These are phyloP conservation scores for Hemaris fuciformis DNA, from an alignment of 2,888 invertebrate species.

Conservation along the genomic window DNA sequence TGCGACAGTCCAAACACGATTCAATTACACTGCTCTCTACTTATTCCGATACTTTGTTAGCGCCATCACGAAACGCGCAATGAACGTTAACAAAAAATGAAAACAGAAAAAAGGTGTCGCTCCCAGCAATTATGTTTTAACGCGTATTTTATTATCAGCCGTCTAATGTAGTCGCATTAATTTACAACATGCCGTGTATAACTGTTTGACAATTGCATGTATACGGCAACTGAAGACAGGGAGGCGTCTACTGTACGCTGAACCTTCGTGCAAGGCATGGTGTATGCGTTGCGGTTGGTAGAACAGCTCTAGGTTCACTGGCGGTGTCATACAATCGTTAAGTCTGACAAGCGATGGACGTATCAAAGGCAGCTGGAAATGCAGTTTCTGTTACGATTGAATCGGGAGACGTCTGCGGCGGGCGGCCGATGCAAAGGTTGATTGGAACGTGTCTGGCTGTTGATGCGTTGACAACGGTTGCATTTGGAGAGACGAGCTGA, in stretches of 20 bases:
- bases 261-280: constrained; percentile 38
- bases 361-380: constrained; percentile 78
- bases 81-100: constrained; percentile 31
- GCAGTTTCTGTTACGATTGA: constrained; percentile 78
- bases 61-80: constrained; percentile 24
- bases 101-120: constrained; percentile 33
- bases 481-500: constrained; percentile 29
- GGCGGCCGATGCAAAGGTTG: constrained; percentile 68
- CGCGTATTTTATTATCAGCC: constrained; percentile 77
- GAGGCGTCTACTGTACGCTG: constrained; percentile 42
- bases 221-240: constrained; percentile 61
- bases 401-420: constrained; percentile 75
- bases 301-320: constrained; percentile 47
- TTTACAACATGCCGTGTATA: constrained; percentile 78
- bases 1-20: constrained; percentile 35
- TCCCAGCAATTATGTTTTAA: constrained; percentile 78
- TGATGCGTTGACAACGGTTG: constrained; percentile 62
- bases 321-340: constrained; percentile 68
- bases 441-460: constrained; percentile 72
- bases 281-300: constrained; percentile 35
- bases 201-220: constrained; percentile 76
- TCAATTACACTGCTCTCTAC: constrained; percentile 48
- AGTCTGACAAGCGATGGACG: constrained; percentile 80
- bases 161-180: constrained; percentile 79
- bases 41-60: constrained; percentile 5